Evolutionary conservation across 2,113 vertebrate genomes (phyloP), one percentile per base, ranked within the genome.

Genomic region (Cynopterus brachyotis): DNA sequence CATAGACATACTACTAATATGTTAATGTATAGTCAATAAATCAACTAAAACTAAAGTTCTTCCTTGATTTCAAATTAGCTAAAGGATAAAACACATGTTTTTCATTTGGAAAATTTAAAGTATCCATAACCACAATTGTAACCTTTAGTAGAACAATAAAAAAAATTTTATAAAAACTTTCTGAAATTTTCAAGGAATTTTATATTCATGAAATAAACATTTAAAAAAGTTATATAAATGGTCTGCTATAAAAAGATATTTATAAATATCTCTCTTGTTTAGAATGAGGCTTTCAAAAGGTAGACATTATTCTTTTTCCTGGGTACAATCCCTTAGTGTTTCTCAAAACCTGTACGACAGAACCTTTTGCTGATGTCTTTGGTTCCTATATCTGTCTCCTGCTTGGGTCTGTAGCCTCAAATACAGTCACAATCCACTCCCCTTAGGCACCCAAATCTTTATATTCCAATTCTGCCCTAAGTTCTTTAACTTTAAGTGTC

Each of bases 281-380:
- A 53, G 22, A 64, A 82, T 47, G 60, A 76, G 4, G 15, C 42
- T 70, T 89, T 15, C 67, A 55, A 91, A 40, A 12, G 20, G 32
- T 10, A 45, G 11, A 3, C 19, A 19, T 60, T 60, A 28, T 20
- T 2, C 50, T 76, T 15, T 89, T 69, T 62, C 16, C 11, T 9
- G 6, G 78, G 11, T 64, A 53, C 26, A 79, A 73, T 60, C 15
- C 1, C 6, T 13, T 32, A 12, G 12, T 9, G 16, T 3, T 24
- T 15, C n/a, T 72, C 13, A 55, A 2, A 17, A 53, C 3, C 6
- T 69, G 24, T 0, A 30, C 6, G 57, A 67, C 16, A 2, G 2
- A 83, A 20, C 1, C 30, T 6, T 42, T 57, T 60, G 9, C 12
- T 47, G 7, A n/a, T 3, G 5, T 17, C 35, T 5, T 0, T 16